Conservation (phyloP, 2,888 invertebrate species). For the Acleris cristana region DNA sequence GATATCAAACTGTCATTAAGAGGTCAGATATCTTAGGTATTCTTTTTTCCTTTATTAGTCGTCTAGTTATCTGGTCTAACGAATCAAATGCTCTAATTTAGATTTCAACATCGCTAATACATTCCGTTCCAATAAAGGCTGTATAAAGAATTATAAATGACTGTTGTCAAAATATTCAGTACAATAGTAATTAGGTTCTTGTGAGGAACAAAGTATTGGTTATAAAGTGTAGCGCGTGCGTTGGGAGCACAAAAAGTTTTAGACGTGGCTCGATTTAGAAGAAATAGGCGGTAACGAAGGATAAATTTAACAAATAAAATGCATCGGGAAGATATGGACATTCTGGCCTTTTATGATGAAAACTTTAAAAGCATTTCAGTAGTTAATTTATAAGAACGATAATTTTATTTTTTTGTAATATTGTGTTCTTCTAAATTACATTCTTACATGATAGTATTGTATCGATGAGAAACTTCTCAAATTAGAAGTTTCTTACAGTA, state of each 20-base stretch:
- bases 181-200: conserved; percentile 81
- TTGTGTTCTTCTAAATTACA: too few relatives aligned
- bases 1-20: conserved; percentile 3
- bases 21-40: too few relatives aligned
- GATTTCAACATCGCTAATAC: conserved; percentile 48
- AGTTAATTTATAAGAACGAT: too few relatives aligned
- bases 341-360: too few relatives aligned
- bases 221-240: conserved; percentile 75
- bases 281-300: conserved; percentile 38
- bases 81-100: conserved; percentile 33
- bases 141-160: conserved; percentile 75
- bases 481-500: too few relatives aligned
- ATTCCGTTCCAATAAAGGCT: conserved; percentile 61
- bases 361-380: too few relatives aligned
- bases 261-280: conserved; percentile 56
- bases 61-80: conserved; percentile 6
- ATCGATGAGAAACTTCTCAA: too few relatives aligned
- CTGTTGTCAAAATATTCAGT: conserved; percentile 78
- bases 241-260: conserved; percentile 72
- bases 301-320: too few relatives aligned
- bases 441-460: too few relatives aligned
- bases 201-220: conserved; percentile 71
- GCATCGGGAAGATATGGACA: too few relatives aligned
- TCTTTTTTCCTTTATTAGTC: background rate
- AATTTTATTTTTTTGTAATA: too few relatives aligned